Percentiles rank a stretch among this genome's conserved stretches.
Conservation (phyloP, 2,113 vertebrate species). For the Hypocryptadius cinnamomeus region DNA sequence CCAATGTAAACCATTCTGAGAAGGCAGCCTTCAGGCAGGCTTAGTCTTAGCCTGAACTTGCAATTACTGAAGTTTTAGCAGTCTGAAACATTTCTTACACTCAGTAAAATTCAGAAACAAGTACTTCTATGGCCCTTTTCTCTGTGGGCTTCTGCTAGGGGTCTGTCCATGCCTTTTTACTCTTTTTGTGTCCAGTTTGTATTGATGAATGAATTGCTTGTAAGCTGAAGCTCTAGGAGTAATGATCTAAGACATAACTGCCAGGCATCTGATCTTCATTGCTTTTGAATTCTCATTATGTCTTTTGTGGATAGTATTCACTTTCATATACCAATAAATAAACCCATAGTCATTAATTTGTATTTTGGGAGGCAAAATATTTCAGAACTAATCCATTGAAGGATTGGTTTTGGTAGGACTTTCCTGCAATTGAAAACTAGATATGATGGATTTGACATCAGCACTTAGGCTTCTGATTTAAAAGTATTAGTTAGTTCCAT, state of each 20-base stretch:
- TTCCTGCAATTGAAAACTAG: neutral
- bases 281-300: neutral
- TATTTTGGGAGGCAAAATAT: neutral
- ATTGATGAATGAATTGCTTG: neutral
- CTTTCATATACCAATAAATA: neutral
- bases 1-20: neutral
- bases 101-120: neutral
- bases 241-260: neutral
- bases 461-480: neutral
- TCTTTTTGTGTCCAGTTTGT: neutral
- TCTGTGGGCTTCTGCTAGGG: neutral
- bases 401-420: neutral
- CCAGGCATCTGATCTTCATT: neutral
- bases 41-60: neutral
- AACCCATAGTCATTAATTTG: neutral
- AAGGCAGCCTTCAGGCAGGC: no score
- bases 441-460: neutral
- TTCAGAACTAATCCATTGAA: neutral
- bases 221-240: neutral
- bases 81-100: neutral
- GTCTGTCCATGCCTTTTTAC: neutral
- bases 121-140: neutral
- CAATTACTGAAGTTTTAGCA: neutral
- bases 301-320: neutral
- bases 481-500: neutral